These are phyloP conservation scores for Psylliodes chrysocephalus DNA, from an alignment of 2,888 invertebrate species.

Conservation along the genomic window DNA sequence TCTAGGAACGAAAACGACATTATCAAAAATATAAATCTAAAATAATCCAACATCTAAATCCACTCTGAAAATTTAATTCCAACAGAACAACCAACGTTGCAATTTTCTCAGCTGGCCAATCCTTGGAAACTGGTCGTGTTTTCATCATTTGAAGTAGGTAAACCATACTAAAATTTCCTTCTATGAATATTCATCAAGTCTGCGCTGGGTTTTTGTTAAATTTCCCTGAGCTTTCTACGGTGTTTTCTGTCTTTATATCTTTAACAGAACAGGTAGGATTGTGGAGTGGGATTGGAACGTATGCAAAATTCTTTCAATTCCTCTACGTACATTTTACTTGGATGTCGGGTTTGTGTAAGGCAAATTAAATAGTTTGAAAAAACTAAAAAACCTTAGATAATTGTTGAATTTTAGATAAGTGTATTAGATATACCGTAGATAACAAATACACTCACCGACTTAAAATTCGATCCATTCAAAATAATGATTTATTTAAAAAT, in stretches of 20 bases:
- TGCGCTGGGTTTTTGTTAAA: conserved; percentile 22
- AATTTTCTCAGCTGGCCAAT: conserved; percentile 65
- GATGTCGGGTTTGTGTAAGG: background rate
- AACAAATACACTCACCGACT: no score
- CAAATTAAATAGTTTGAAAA: background rate
- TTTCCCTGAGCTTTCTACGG: conserved; percentile 16
- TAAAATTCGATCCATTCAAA: no score
- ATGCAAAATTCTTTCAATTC: background rate
- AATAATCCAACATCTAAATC: no score
- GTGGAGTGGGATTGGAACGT: background rate
- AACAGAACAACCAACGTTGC: conserved; percentile 78
- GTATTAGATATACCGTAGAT: no score
- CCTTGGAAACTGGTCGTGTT: conserved; percentile 77
- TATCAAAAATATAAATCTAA: no score
- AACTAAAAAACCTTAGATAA: no score
- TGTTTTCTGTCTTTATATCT: conserved; percentile 17
- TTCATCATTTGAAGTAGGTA: conserved; percentile 76
- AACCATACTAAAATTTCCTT: conserved; percentile 70
- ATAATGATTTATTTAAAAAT: no score
- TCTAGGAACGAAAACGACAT: no score
- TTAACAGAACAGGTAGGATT: background rate
- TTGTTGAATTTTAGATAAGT: no score
- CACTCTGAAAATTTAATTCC: no score
- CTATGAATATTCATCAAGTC: conserved; percentile 30
- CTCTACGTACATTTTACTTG: background rate